phyloP scores from a whole-genome alignment of 2,888 invertebrate species.

The Thymelicus sylvestris region DNA sequence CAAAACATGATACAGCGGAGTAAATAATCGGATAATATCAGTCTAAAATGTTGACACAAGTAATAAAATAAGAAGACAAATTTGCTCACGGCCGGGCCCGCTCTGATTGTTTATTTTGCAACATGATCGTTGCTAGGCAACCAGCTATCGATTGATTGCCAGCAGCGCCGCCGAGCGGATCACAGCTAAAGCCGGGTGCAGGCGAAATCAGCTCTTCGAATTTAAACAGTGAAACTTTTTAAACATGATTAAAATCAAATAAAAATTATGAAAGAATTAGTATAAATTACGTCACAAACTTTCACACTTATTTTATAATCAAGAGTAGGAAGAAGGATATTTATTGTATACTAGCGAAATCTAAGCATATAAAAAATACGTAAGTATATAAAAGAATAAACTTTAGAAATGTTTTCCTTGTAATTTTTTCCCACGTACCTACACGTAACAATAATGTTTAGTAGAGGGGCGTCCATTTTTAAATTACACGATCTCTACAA shows the following conservation, averaged over 20 bases:
- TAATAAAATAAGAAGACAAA: slow-evolving; percentile 84
- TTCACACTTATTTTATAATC: too few relatives aligned
- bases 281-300: too few relatives aligned
- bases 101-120: slow-evolving; percentile 84
- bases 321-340: too few relatives aligned
- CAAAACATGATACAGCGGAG: slow-evolving; percentile 64
- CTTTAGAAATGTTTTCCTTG: too few relatives aligned
- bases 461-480: too few relatives aligned
- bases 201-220: slow-evolving; percentile 38
- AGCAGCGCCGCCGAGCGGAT: slow-evolving; percentile 66
- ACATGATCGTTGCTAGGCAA: slow-evolving; percentile 82
- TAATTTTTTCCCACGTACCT: too few relatives aligned
- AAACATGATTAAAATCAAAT: neutral
- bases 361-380: too few relatives aligned
- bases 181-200: slow-evolving; percentile 48
- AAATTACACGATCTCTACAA: too few relatives aligned
- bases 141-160: slow-evolving; percentile 79
- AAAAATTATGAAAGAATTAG: neutral
- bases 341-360: too few relatives aligned
- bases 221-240: neutral
- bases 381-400: too few relatives aligned
- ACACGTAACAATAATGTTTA: too few relatives aligned
- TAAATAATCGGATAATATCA: slow-evolving; percentile 78
- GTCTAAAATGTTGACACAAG: slow-evolving; percentile 82
- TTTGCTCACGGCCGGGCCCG: slow-evolving; percentile 74